Conservation (phyloP, 2,888 invertebrate genomes). For the Drosophila suboccidentalis region DNA sequence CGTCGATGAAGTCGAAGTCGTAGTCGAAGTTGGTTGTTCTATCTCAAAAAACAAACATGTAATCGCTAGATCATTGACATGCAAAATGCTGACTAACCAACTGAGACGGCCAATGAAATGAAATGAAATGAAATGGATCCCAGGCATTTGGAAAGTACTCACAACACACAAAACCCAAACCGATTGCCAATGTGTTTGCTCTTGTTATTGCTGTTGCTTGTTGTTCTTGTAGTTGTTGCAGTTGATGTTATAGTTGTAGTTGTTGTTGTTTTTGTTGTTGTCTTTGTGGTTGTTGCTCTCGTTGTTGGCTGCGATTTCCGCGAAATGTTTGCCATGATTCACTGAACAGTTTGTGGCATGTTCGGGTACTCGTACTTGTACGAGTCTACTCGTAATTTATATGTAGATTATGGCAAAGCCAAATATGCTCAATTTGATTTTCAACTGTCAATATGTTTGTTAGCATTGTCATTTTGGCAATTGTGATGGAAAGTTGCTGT, state of each 20-base stretch:
- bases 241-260: not conserved
- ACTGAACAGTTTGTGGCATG: conserved; percentile 63
- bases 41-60: conserved; percentile 21
- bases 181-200: conserved; percentile 52
- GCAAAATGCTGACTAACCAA: conserved; percentile 70
- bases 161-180: conserved; percentile 4
- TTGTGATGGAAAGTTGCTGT: conserved; percentile 70
- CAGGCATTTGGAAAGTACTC: conserved; percentile 69
- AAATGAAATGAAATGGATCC: conserved; percentile 51
- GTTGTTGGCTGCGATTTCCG: conserved; percentile 64
- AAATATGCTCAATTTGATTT: conserved; percentile 70
- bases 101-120: conserved; percentile 66
- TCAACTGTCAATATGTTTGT: conserved; percentile 72
- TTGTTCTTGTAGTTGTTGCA: conserved; percentile 25
- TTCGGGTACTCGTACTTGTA: conserved; percentile 16
- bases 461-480: conserved; percentile 43
- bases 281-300: conserved; percentile 20
- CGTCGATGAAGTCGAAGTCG: not conserved
- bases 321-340: conserved; percentile 74
- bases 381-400: conserved; percentile 69
- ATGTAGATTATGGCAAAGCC: conserved; percentile 62
- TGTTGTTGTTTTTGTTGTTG: conserved; percentile 26
- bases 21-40: conserved; percentile 32
- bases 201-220: conserved; percentile 22
- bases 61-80: conserved; percentile 53